phyloP scores from a whole-genome alignment of 1,140 invertebrate species.

The Argopecten irradians region DNA sequence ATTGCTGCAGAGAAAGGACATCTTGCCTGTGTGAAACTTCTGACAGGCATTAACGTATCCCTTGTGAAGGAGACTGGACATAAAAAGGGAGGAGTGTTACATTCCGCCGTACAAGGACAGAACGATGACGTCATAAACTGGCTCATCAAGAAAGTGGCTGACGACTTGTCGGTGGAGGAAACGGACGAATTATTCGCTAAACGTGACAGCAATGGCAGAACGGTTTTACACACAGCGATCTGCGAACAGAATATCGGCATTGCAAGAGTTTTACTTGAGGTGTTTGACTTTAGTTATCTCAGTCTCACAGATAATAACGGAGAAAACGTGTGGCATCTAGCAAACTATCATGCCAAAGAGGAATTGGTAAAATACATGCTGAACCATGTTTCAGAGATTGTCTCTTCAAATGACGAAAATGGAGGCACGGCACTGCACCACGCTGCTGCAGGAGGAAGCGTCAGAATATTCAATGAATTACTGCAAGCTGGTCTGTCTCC shows the following conservation, averaged over 20 bases:
- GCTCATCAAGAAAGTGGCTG: not conserved
- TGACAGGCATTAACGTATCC: not conserved
- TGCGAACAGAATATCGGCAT: not conserved
- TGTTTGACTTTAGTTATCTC: not conserved
- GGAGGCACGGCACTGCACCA: not conserved
- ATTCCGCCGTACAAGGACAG: not conserved
- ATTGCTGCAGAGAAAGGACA: not conserved
- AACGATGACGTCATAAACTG: not conserved
- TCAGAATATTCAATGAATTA: not conserved
- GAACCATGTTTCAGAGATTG: not conserved
- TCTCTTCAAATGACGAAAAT: not conserved
- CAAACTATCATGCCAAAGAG: not conserved
- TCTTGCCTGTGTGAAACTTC: not conserved
- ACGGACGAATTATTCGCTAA: not conserved
- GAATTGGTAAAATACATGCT: slow-evolving; percentile 6
- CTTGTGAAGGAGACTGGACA: not conserved
- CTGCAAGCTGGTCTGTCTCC: not conserved
- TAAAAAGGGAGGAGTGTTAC: not conserved
- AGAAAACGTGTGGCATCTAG: not conserved
- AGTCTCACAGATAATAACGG: not conserved
- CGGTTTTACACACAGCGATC: not conserved
- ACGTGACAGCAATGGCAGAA: not conserved
- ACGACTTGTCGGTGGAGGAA: not conserved
- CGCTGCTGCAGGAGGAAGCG: not conserved
- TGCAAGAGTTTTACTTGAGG: not conserved